Evolutionary conservation across 2,113 vertebrate genomes (phyloP).

Genomic region (Malurus cyaneus): DNA sequence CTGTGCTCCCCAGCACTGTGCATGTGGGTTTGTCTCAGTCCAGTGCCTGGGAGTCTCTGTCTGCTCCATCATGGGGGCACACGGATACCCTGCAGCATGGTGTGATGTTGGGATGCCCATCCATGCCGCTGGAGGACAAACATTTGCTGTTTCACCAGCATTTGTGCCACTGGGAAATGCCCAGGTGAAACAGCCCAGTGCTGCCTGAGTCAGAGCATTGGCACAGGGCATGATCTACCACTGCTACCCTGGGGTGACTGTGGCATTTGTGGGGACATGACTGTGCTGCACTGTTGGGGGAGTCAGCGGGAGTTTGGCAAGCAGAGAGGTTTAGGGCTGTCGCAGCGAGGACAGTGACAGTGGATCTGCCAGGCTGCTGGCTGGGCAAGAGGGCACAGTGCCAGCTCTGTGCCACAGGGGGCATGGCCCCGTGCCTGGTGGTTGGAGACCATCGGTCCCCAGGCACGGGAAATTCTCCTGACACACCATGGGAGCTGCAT

Average conservation of each 20-base stretch:
- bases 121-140: neutral
- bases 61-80: neutral
- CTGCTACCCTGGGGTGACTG: fast-evolving
- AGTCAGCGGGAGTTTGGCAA: neutral
- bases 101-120: neutral
- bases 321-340: neutral
- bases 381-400: neutral
- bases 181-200: neutral
- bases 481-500: neutral
- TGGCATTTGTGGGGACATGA: fast-evolving
- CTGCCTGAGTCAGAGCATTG: fast-evolving
- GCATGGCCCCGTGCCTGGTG: fast-evolving
- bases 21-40: neutral
- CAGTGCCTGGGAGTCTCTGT: neutral
- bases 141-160: neutral
- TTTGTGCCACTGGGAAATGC: neutral
- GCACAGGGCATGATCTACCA: fast-evolving
- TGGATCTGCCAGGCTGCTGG: neutral
- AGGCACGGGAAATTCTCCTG: neutral
- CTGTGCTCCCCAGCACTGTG: neutral
- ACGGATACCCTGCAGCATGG: neutral
- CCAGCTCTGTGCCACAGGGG: neutral
- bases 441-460: neutral
- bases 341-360: fast-evolving
- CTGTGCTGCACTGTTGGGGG: fast-evolving